phyloP scores from a whole-genome alignment of 1,140 invertebrate species.

The Diabrotica virgifera region DNA sequence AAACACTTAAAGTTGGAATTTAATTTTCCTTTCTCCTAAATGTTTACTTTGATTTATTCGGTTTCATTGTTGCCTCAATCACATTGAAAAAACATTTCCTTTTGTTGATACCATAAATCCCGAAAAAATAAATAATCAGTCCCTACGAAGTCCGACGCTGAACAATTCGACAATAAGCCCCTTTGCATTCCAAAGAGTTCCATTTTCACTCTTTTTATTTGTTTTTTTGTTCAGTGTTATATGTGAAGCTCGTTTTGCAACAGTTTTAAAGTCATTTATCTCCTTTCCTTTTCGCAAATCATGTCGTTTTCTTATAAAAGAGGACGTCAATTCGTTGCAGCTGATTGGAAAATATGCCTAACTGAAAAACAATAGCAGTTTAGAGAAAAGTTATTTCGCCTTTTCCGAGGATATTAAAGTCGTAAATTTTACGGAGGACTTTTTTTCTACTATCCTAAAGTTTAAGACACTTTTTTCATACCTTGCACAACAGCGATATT shows the following conservation, averaged over 20 bases:
- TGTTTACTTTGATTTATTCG: no score
- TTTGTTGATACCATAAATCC: no score
- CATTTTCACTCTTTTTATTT: slow-evolving; percentile 26
- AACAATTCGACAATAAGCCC: slow-evolving; percentile 8
- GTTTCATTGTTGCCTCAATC: no score
- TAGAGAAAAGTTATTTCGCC: slow-evolving; percentile 5
- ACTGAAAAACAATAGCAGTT: slow-evolving; percentile 14
- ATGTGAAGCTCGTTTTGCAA: slow-evolving; percentile 24
- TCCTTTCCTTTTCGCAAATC: slow-evolving; percentile 15
- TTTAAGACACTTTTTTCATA: background rate
- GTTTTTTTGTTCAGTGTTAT: slow-evolving; percentile 28
- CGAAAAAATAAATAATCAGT: no score
- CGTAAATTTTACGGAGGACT: background rate
- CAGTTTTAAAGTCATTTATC: slow-evolving; percentile 27
- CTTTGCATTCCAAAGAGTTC: slow-evolving; percentile 29
- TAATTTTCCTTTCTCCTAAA: no score
- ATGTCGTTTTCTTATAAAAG: slow-evolving; percentile 14
- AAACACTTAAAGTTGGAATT: no score
- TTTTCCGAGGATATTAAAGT: background rate
- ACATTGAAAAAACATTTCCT: no score
- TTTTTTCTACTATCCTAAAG: background rate
- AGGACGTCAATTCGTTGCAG: slow-evolving; percentile 9
- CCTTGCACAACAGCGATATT: background rate
- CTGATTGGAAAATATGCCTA: slow-evolving; percentile 18
- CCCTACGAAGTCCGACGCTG: slow-evolving; percentile 3